A percentile compares a stretch with the other conserved stretches of the same genome.
These are phyloP conservation scores for Drosophila tripunctata DNA, from an alignment of 2,888 invertebrate species.

Conservation along the genomic window DNA sequence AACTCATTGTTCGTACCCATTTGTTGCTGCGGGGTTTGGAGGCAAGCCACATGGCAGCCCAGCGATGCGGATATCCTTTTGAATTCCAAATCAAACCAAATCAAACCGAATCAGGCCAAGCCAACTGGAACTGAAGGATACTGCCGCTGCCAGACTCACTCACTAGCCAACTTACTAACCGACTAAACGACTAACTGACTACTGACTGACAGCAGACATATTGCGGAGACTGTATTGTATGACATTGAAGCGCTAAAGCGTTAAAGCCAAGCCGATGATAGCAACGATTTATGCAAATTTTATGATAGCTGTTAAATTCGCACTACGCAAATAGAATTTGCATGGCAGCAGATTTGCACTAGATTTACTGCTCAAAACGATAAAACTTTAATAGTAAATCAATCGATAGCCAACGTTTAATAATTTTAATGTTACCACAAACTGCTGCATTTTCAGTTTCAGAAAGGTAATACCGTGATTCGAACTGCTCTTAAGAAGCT, in stretches of 20 bases:
- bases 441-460: too few relatives aligned
- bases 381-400: background rate
- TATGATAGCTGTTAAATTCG: slow-evolving; percentile 27
- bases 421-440: too few relatives aligned
- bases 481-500: too few relatives aligned
- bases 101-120: slow-evolving; percentile 59
- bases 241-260: slow-evolving; percentile 11
- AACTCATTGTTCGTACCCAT: background rate
- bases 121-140: slow-evolving; percentile 73
- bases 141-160: slow-evolving; percentile 41
- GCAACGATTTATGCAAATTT: slow-evolving; percentile 46
- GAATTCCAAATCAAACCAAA: slow-evolving; percentile 60
- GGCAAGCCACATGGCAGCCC: slow-evolving; percentile 30
- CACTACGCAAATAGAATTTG: slow-evolving; percentile 36
- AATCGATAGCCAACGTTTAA: too few relatives aligned
- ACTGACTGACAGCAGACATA: slow-evolving; percentile 3
- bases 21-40: background rate
- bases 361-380: too few relatives aligned
- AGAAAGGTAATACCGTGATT: too few relatives aligned
- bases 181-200: background rate
- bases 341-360: slow-evolving; percentile 33
- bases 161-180: slow-evolving; percentile 8
- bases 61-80: slow-evolving; percentile 69
- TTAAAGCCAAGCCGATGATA: slow-evolving; percentile 16
- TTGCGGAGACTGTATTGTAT: slow-evolving; percentile 11